Conservation (phyloP, 2,888 invertebrate genomes). For the Eristalis arbustorum region DNA sequence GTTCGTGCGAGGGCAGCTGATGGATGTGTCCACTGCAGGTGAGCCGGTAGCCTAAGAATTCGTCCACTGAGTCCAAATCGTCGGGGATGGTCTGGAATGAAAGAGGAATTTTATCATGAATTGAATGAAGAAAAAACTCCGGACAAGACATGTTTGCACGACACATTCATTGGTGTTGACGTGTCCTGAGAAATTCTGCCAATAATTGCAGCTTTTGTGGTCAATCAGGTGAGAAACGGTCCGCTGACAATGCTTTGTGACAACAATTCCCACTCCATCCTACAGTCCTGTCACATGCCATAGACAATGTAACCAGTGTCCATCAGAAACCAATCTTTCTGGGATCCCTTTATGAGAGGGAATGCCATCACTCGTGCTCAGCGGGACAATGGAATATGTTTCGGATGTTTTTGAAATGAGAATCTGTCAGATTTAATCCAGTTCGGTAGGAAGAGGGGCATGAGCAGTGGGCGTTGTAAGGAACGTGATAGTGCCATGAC, state of each 20-base stretch:
- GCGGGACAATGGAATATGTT: neutral
- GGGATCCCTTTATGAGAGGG: neutral
- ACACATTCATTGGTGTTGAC: neutral
- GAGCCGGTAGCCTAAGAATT: conserved; percentile 5
- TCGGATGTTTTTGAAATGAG: neutral
- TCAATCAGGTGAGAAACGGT: neutral
- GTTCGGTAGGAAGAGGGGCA: neutral
- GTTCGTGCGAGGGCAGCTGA: conserved; percentile 78
- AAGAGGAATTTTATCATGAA: neutral
- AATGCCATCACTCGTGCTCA: neutral
- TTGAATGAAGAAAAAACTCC: too few relatives aligned
- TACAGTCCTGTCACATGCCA: neutral
- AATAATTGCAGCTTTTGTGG: neutral
- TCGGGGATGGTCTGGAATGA: conserved; percentile 72
- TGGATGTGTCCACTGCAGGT: conserved; percentile 82
- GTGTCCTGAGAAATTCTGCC: neutral
- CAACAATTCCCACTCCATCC: neutral
- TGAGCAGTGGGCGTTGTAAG: neutral
- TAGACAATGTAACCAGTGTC: neutral
- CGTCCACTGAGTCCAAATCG: conserved; percentile 37
- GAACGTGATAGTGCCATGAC: neutral
- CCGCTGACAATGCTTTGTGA: too few relatives aligned
- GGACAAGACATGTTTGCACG: too few relatives aligned
- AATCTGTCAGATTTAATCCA: neutral
- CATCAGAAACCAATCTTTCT: neutral